Conservation (phyloP, 2,113 vertebrate species). For the Podilymbus podiceps region DNA sequence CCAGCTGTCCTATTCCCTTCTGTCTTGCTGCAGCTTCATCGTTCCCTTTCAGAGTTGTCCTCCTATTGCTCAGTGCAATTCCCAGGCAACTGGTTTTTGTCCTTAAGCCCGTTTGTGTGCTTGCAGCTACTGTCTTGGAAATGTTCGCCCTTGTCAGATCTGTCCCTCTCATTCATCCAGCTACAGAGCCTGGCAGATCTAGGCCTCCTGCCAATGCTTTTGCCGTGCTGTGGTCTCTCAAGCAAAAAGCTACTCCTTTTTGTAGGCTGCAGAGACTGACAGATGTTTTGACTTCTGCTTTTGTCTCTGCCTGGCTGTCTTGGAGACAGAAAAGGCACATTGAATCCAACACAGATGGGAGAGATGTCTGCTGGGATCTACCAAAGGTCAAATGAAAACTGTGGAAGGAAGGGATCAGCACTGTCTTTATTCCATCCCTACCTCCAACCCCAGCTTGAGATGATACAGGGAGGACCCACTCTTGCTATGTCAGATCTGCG, state of each 20-base stretch:
- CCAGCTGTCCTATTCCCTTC: not conserved
- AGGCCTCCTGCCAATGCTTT: slow-evolving; percentile 21
- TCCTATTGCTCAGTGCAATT: not conserved
- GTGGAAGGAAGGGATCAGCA: not conserved
- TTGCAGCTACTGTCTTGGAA: slow-evolving; percentile 25
- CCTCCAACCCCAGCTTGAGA: not conserved
- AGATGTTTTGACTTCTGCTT: slow-evolving; percentile 41
- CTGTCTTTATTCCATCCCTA: not conserved
- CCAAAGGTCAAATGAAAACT: not conserved
- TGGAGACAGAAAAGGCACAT: not conserved
- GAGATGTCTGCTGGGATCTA: not conserved
- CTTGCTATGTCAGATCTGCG: not conserved
- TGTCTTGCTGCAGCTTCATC: not conserved
- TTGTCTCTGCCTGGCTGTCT: not conserved
- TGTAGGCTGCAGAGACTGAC: not conserved
- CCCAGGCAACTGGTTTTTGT: not conserved
- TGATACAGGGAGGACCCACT: not conserved
- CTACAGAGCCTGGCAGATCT: slow-evolving; percentile 15
- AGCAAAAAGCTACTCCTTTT: slow-evolving; percentile 18
- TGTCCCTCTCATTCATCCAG: not conserved
- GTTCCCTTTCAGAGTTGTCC: not conserved
- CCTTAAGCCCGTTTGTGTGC: not conserved
- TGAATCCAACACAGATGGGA: not conserved
- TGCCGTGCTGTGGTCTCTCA: not conserved
- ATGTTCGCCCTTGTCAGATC: slow-evolving; percentile 43